These are phyloP conservation scores for Drosophila pallidifrons DNA, from an alignment of 1,140 invertebrate genomes.

Conservation along the genomic window DNA sequence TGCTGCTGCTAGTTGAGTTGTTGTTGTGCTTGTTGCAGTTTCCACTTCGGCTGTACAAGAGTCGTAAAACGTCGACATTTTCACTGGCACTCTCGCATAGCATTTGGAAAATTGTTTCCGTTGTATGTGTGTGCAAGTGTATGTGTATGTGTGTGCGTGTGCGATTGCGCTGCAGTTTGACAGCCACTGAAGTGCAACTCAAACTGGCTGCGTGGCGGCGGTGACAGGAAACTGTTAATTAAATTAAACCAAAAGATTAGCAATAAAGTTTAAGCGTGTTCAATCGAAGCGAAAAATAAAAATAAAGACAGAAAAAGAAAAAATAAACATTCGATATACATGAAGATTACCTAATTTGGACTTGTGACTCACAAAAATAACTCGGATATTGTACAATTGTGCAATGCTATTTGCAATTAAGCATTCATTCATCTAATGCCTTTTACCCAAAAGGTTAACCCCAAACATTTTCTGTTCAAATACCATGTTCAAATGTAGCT, in stretches of 20 bases:
- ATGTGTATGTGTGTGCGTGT: not conserved
- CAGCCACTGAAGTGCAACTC: conserved; percentile 18
- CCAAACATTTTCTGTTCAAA: conserved; percentile 10
- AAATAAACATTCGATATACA: not conserved
- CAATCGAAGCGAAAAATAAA: conserved; percentile 19
- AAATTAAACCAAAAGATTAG: conserved; percentile 75
- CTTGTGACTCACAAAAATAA: conserved; percentile 25
- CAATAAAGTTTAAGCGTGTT: conserved; percentile 48
- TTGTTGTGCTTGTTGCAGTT: conserved; percentile 33
- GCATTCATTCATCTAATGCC: conserved; percentile 37
- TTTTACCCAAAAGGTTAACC: conserved; percentile 36
- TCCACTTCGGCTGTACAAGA: conserved; percentile 29
- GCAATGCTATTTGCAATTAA: conserved; percentile 49
- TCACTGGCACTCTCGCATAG: conserved; percentile 46
- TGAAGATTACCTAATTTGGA: conserved; percentile 6
- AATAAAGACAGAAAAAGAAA: not conserved
- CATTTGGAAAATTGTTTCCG: conserved; percentile 79
- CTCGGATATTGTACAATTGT: conserved; percentile 62
- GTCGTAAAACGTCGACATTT: conserved; percentile 54
- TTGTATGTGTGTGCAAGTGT: conserved; percentile 38
- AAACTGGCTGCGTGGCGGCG: conserved; percentile 51
- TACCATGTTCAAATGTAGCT: conserved; percentile 16
- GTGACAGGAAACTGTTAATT: conserved; percentile 76
- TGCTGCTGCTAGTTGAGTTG: conserved; percentile 9
- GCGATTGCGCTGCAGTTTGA: conserved; percentile 22